Evolutionary conservation across 1,140 invertebrate species (phyloP), one percentile per base, ranked within the genome.

Genomic region (Adelges cooleyi): DNA sequence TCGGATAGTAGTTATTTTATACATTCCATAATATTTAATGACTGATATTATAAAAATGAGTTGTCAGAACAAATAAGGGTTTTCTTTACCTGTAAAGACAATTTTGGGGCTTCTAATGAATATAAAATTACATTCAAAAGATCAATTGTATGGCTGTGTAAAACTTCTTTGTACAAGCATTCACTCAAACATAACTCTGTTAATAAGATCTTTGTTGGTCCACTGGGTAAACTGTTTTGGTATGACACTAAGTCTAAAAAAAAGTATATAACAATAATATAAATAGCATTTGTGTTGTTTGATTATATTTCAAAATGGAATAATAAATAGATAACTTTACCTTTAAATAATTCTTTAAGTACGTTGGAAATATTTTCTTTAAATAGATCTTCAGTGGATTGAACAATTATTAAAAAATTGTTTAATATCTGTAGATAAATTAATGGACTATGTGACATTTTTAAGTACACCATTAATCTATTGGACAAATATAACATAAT

Each of bases 161-260:
- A 3, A 27, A 62, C 11, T 1, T 27, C 56, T 20, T 46, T 46
- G 46, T 46, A 62, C 20, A 62, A 1, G 46, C 56, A 62, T 9
- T 62, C 42, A 33, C 23, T 13, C 15, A 62, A 20, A 48, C 56
- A 62, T 9, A 62, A 27, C 6, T 48, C 42, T 20, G 56, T 42
- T 20, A 62, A 0, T 1, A 25, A 10, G 13, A 17, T 4, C 46
- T 62, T 62, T 29, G 2, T 33, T 48, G 11, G 29, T 29, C 27
- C 6, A 22, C 15, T 20, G 29, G 56, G 11, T 62, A 62, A 20
- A 13, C 56, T 46, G 18, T 62, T 23, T 15, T 33, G 17, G 13
- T 62, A 62, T 15, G n/a, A 46, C 20, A 62, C 6, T 36, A 62
- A 62, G 29, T 62, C 56, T 62, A 18, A 11, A 62, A 51, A 5